Evolutionary conservation across 2,797 vertebrate species (phyloP).

Genomic region (Gymnodraco acuticeps): DNA sequence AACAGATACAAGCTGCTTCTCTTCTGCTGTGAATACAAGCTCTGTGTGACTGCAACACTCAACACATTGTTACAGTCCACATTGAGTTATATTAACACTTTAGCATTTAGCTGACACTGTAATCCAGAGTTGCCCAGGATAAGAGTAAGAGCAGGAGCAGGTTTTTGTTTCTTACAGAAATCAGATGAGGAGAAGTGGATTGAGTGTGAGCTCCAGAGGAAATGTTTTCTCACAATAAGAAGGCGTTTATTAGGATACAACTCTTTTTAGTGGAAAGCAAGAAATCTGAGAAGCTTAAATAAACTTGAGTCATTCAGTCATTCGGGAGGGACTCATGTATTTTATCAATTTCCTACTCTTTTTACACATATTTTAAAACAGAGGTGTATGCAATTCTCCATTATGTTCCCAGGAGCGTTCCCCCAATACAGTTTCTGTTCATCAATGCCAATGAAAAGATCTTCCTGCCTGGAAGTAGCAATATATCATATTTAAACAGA

Average conservation of each 20-base stretch:
- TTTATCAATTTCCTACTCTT: not conserved
- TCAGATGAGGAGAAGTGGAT: no score
- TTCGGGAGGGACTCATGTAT: no score
- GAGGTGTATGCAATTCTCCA: not conserved
- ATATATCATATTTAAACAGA: slow-evolving; percentile 18
- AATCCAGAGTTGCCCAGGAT: no score
- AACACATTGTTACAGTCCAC: not conserved
- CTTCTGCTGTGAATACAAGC: slow-evolving; percentile 26
- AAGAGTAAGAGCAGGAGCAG: no score
- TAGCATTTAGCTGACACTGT: slow-evolving; percentile 5
- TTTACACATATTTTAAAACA: not conserved
- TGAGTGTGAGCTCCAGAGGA: no score
- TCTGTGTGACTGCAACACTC: slow-evolving; percentile 26
- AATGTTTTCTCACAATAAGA: no score
- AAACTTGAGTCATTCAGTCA: no score
- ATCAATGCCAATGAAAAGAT: not conserved
- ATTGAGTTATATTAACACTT: not conserved
- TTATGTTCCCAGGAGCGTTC: not conserved
- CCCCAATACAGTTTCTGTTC: not conserved
- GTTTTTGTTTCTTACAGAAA: no score
- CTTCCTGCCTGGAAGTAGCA: slow-evolving; percentile 17
- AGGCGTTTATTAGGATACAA: no score
- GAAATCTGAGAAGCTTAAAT: no score
- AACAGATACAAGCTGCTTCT: slow-evolving; percentile 21
- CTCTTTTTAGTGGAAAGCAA: no score